These are phyloP conservation scores for Ochotona curzoniae DNA, from an alignment of 2,113 vertebrate genomes.

Conservation along the genomic window DNA sequence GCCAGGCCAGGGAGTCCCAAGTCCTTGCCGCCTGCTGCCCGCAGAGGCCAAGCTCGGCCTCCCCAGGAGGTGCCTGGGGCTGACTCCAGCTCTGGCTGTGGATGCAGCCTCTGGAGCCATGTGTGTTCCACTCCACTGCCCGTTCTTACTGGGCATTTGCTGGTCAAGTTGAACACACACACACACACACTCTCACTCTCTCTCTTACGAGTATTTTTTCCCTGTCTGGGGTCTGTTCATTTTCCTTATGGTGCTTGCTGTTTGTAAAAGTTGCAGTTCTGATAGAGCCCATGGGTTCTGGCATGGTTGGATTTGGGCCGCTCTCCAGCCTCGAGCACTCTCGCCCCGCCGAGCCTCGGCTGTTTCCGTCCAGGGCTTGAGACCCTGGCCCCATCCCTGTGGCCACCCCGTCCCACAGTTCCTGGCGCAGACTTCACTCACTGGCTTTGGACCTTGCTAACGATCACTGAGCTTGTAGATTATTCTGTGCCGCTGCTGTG, in stretches of 20 bases:
- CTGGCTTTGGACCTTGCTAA: background rate
- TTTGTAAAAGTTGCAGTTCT: background rate
- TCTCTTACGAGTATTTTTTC: background rate
- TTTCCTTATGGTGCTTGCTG: background rate
- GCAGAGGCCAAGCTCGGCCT: too few relatives aligned
- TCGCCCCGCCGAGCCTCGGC: background rate
- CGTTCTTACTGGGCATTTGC: too few relatives aligned
- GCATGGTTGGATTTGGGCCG: background rate
- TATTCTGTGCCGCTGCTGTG: background rate
- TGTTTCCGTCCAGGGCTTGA: background rate
- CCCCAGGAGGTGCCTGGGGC: too few relatives aligned
- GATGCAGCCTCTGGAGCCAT: too few relatives aligned
- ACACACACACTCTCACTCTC: too few relatives aligned
- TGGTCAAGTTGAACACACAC: too few relatives aligned
- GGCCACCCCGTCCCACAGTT: background rate
- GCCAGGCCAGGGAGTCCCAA: background rate
- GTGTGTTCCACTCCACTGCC: too few relatives aligned
- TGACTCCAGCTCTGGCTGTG: too few relatives aligned
- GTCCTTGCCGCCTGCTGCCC: too few relatives aligned
- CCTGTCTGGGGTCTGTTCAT: background rate
- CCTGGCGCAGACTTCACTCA: background rate
- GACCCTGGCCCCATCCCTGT: background rate
- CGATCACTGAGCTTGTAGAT: background rate
- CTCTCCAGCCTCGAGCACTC: too few relatives aligned
- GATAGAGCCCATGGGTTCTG: background rate